Percentiles rank a stretch among this genome's conserved stretches.
Conservation (phyloP, 2,888 invertebrate genomes). For the Temnothorax unifasciatus region DNA sequence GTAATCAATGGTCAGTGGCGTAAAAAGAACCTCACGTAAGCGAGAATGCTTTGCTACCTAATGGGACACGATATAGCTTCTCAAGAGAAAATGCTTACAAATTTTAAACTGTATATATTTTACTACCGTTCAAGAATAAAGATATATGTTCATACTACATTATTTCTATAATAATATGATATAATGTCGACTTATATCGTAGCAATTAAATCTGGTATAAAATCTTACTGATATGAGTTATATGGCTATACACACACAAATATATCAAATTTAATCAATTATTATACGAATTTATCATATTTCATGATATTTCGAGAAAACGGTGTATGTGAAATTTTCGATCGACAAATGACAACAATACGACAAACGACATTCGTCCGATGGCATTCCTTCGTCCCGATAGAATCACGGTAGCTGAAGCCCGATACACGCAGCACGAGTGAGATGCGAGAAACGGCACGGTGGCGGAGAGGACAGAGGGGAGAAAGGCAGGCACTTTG, state of each 20-base stretch:
- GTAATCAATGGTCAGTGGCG: conserved; percentile 25
- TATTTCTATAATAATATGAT: background rate
- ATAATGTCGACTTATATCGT: background rate
- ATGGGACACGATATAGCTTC: background rate
- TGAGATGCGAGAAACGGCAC: conserved; percentile 36
- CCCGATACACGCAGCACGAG: conserved; percentile 38
- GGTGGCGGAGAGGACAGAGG: conserved; percentile 43
- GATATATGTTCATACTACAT: background rate
- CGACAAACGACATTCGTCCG: conserved; percentile 40
- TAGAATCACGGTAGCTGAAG: conserved; percentile 44
- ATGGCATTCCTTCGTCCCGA: conserved; percentile 52
- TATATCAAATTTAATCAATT: background rate
- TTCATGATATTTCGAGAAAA: conserved; percentile 4
- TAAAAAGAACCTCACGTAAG: conserved; percentile 14
- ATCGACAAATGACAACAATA: conserved; percentile 27
- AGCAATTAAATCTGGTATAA: background rate
- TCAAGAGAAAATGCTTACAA: background rate
- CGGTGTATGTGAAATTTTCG: background rate
- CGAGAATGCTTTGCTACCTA: background rate
- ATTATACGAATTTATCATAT: background rate
- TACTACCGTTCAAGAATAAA: background rate
- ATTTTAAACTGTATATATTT: background rate
- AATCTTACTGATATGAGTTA: background rate
- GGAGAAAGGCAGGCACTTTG: conserved; percentile 70
- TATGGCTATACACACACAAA: background rate